Conservation (phyloP, 2,797 vertebrate genomes). For the Taenioides sp. region DNA sequence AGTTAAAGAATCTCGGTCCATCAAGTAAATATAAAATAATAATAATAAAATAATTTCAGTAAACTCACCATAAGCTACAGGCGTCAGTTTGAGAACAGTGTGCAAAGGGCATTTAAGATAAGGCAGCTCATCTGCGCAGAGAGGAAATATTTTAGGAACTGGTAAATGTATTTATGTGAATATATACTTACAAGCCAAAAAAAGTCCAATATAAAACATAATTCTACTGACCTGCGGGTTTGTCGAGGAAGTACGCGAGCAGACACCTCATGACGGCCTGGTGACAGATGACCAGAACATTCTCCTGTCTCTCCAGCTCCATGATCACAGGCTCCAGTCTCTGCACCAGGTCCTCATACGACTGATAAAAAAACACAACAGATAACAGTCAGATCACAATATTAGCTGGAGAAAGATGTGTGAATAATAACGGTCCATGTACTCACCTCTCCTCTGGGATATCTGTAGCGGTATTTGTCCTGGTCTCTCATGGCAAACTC, state of each 20-base stretch:
- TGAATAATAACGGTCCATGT: neutral
- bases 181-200: too few relatives aligned
- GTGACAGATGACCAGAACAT: constrained; percentile 90
- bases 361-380: constrained; percentile 64
- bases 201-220: too few relatives aligned
- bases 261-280: constrained; percentile 93
- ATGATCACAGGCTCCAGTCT: constrained; percentile 93
- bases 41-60: too few relatives aligned
- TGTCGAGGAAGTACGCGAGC: constrained; percentile 92
- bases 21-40: too few relatives aligned
- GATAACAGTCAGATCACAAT: neutral
- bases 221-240: constrained; percentile 79
- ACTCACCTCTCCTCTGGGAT: constrained; percentile 91
- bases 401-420: too few relatives aligned
- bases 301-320: constrained; percentile 94
- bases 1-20: too few relatives aligned
- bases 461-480: constrained; percentile 92
- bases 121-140: constrained; percentile 77
- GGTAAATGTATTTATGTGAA: too few relatives aligned
- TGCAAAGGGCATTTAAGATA: constrained; percentile 87
- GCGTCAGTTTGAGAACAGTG: constrained; percentile 85
- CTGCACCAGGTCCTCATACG: constrained; percentile 92
- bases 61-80: constrained; percentile 78
- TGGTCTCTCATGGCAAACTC: constrained; percentile 92
- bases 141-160: neutral